A percentile compares a stretch with the other conserved stretches of the same genome.
Conservation (phyloP, 2,113 vertebrate species). For the Ochotona princeps region DNA sequence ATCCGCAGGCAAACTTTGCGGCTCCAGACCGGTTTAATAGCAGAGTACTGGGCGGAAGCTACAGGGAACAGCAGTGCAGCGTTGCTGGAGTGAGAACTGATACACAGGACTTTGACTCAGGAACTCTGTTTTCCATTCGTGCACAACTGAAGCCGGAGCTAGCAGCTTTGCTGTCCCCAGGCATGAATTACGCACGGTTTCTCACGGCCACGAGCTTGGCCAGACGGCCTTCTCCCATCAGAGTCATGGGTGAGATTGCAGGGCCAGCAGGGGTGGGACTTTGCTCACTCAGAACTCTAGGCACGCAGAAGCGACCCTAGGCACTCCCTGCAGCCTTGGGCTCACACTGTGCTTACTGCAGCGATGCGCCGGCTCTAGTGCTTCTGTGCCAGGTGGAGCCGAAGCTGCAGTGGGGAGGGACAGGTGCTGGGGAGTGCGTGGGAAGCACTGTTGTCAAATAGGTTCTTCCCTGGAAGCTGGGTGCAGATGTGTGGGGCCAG, state of each 20-base stretch:
- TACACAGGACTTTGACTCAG: accelerated
- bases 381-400: background rate
- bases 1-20: background rate
- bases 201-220: conserved; percentile 92
- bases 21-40: accelerated
- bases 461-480: too few relatives aligned
- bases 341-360: background rate
- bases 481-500: accelerated
- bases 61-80: accelerated
- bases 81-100: background rate
- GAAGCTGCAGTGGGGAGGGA: background rate
- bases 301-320: background rate
- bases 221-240: conserved; percentile 90
- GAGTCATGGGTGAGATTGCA: conserved; percentile 90
- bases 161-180: conserved; percentile 35
- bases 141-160: background rate
- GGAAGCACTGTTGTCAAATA: background rate
- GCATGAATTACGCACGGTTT: conserved; percentile 96
- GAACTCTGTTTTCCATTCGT: background rate
- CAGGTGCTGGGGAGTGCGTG: background rate
- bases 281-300: background rate
- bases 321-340: too few relatives aligned
- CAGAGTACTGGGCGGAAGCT: accelerated
- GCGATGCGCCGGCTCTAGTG: too few relatives aligned
- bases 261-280: background rate